Evolutionary conservation across 2,888 invertebrate genomes (phyloP).

Genomic region (Halictus quadricinctus): DNA sequence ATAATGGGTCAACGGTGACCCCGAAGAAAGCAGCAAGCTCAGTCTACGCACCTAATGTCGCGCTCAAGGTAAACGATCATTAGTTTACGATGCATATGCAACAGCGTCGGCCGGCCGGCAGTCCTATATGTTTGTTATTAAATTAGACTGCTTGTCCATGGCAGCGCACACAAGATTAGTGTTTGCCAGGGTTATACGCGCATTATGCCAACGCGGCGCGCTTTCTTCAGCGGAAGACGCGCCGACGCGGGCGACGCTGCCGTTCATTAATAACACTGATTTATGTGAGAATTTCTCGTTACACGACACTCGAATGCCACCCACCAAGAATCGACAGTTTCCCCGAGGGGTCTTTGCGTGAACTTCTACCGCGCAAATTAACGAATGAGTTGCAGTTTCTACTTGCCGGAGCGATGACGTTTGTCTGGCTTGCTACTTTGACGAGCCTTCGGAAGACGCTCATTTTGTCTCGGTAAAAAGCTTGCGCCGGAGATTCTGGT

Average conservation of each 20-base stretch:
- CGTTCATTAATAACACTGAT: conserved; percentile 72
- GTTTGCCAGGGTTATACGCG: conserved; percentile 42
- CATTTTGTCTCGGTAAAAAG: neutral
- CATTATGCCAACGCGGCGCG: conserved; percentile 26
- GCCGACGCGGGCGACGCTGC: conserved; percentile 26
- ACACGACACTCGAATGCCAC: conserved; percentile 54
- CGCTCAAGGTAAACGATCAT: conserved; percentile 28
- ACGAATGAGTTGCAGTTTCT: conserved; percentile 71
- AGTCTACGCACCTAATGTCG: neutral
- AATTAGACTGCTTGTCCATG: conserved; percentile 37
- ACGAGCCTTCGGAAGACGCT: conserved; percentile 48
- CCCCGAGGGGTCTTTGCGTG: conserved; percentile 54
- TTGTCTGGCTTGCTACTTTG: conserved; percentile 50
- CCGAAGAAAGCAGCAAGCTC: neutral
- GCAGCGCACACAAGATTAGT: conserved; percentile 42
- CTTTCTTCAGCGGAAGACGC: conserved; percentile 54
- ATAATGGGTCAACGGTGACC: neutral
- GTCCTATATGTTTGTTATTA: conserved; percentile 54
- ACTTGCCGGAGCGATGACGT: conserved; percentile 55
- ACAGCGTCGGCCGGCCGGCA: neutral
- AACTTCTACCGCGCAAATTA: conserved; percentile 70
- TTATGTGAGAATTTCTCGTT: conserved; percentile 69
- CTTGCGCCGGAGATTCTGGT: neutral
- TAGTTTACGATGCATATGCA: conserved; percentile 42
- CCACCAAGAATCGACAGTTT: conserved; percentile 69